Evolutionary conservation across 2,797 vertebrate genomes (phyloP).

Genomic region (Phyllotis vaccarum): DNA sequence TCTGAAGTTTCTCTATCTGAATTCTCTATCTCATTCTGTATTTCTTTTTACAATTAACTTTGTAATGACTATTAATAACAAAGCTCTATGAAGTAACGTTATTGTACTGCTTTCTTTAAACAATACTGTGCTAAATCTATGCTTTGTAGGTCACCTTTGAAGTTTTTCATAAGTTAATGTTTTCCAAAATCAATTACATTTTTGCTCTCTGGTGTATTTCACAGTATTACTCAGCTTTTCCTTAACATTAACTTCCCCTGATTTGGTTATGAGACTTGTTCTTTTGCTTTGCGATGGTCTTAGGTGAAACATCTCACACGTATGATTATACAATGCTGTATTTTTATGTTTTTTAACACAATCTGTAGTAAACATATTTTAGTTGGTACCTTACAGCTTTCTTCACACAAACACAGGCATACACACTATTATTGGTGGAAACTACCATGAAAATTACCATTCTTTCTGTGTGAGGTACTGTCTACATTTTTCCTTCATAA

Average conservation of each 20-base stretch:
- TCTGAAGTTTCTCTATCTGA: too few species aligned
- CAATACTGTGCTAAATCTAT: neutral
- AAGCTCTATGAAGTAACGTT: neutral
- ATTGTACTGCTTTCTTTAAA: neutral
- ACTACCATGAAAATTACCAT: neutral
- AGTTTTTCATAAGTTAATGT: conserved; percentile 10
- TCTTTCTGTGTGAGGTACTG: neutral
- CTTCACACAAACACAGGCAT: neutral
- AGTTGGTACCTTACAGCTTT: neutral
- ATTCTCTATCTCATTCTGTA: too few species aligned
- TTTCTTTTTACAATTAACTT: neutral
- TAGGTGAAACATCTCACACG: neutral
- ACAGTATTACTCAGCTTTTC: neutral
- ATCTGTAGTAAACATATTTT: neutral
- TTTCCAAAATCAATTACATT: neutral
- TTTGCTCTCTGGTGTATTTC: neutral
- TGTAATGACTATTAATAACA: neutral
- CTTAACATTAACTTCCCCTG: neutral
- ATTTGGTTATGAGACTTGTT: neutral
- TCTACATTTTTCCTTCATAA: neutral
- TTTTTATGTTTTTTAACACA: neutral
- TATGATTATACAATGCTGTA: neutral
- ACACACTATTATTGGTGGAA: neutral
- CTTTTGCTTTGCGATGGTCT: neutral
- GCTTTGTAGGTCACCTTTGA: neutral